Evolutionary conservation across 1,140 invertebrate genomes (phyloP).

Genomic region (Anastatus disparis): DNA sequence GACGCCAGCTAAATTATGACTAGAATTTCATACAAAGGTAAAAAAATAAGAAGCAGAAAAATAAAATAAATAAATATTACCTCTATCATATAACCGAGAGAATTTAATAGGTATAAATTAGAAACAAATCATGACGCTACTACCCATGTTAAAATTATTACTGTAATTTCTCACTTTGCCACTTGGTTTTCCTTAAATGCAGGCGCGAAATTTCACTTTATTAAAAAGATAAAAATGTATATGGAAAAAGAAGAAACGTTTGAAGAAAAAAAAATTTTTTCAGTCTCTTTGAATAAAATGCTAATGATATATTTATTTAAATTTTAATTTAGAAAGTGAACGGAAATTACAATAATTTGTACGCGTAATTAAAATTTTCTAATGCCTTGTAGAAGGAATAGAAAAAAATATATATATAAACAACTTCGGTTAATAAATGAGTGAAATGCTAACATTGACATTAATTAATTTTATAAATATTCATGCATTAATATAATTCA

Average conservation of each 20-base stretch:
- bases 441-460: no score
- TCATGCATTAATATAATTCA: no score
- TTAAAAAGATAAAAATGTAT: no score
- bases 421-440: no score
- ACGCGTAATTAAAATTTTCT: neutral
- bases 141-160: neutral
- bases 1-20: neutral
- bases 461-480: no score
- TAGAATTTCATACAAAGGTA: neutral
- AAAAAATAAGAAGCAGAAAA: neutral
- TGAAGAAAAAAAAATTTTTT: no score
- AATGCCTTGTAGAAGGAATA: no score
- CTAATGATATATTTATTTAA: constrained; percentile 3
- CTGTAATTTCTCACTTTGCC: neutral
- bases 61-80: neutral
- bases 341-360: neutral
- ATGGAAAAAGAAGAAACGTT: no score
- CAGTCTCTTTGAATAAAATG: neutral
- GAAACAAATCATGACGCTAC: constrained; percentile 1
- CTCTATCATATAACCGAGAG: no score
- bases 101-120: constrained; percentile 1
- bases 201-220: neutral
- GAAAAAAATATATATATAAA: no score
- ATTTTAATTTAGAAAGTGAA: neutral
- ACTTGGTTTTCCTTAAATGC: no score